Percentiles rank a stretch among this genome's conserved stretches.
These are phyloP conservation scores for Meriones unguiculatus DNA, from an alignment of 2,113 vertebrate genomes.

Conservation along the genomic window DNA sequence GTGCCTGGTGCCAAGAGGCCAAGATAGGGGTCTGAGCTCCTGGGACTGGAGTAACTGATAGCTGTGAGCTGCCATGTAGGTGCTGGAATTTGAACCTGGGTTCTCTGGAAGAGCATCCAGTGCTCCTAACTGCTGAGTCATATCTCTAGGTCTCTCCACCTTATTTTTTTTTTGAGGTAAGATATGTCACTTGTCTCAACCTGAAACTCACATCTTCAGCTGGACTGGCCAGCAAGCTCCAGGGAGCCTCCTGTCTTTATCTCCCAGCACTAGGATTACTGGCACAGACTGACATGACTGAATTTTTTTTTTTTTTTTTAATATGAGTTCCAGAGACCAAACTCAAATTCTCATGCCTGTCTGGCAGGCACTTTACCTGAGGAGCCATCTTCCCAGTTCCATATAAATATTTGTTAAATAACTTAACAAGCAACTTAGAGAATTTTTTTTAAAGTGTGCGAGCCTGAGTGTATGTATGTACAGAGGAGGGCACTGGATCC, in stretches of 20 bases:
- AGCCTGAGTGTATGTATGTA: background rate
- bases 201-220: background rate
- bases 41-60: background rate
- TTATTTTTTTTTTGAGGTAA: background rate
- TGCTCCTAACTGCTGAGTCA: background rate
- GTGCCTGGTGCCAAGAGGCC: background rate
- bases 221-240: background rate
- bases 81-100: background rate
- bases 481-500: background rate
- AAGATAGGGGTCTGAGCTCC: background rate
- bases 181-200: background rate
- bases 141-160: background rate
- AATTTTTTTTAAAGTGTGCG: background rate
- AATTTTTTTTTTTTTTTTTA: background rate
- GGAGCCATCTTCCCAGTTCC: background rate
- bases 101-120: background rate
- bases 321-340: background rate
- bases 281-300: background rate
- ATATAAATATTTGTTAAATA: background rate
- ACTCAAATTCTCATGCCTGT: background rate
- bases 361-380: background rate
- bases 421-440: constrained; percentile 14
- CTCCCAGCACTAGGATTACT: background rate
- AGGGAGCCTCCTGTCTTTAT: background rate
- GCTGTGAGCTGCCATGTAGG: background rate